A percentile compares a stretch with the other conserved stretches of the same genome.
Evolutionary conservation across 2,113 vertebrate genomes (phyloP).

Genomic region (Pardalotus punctatus): DNA sequence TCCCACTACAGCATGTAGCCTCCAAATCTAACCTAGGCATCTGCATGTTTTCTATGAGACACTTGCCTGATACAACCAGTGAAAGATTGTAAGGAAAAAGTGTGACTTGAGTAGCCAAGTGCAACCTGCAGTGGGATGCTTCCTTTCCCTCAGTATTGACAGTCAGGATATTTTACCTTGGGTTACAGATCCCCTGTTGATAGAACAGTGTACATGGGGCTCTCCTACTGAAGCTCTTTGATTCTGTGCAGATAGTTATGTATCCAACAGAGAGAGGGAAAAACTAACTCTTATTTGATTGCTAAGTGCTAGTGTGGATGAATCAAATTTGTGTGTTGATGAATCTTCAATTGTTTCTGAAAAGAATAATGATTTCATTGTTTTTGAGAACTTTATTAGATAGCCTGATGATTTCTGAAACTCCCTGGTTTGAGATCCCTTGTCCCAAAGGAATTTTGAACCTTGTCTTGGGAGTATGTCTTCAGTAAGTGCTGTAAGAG

Average conservation of each 20-base stretch:
- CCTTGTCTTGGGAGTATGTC: neutral
- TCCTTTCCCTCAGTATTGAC: neutral
- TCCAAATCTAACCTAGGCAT: neutral
- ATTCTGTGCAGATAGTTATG: neutral
- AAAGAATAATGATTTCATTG: neutral
- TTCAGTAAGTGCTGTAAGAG: neutral
- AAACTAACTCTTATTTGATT: neutral
- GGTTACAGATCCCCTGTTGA: neutral
- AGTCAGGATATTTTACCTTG: neutral
- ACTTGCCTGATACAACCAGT: neutral
- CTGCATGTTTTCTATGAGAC: rapidly evolving
- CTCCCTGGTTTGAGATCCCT: neutral
- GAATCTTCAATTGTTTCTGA: neutral
- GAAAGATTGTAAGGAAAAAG: neutral
- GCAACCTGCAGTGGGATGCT: neutral
- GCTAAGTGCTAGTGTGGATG: neutral
- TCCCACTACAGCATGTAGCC: neutral
- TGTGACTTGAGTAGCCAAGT: neutral
- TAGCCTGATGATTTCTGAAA: neutral
- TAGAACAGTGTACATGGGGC: rapidly evolving
- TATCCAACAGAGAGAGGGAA: neutral
- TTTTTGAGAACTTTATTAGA: neutral
- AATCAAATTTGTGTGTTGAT: neutral
- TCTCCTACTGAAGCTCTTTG: neutral
- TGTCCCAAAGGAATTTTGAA: neutral